Evolutionary conservation across 2,797 vertebrate genomes (phyloP).

Genomic region (Onychomys leucogaster): DNA sequence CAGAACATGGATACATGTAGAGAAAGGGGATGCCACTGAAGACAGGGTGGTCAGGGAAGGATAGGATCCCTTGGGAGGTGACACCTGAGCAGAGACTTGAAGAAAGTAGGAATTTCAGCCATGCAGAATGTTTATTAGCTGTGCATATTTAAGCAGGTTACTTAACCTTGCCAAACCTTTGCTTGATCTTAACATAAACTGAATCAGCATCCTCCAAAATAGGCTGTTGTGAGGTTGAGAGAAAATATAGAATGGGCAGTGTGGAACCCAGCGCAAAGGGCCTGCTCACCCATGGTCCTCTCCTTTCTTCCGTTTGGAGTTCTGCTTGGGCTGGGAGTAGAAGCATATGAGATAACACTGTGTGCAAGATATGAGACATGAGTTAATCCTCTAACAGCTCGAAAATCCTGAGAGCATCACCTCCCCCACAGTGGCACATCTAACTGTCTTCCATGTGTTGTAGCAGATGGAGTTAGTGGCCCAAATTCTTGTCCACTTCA

Average conservation of each 20-base stretch:
- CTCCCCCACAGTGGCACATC: not conserved
- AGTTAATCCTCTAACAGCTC: not conserved
- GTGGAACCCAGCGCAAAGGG: not conserved
- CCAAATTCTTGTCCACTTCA: not conserved
- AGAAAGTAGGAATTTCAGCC: not conserved
- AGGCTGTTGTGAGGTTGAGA: not conserved
- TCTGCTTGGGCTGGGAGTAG: not conserved
- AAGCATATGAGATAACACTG: not conserved
- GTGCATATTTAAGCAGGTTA: not conserved
- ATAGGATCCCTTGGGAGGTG: not conserved
- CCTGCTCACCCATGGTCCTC: rapidly evolving
- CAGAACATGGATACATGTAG: not conserved
- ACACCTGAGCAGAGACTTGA: not conserved
- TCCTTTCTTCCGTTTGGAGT: not conserved
- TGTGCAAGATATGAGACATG: no score
- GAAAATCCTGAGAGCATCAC: not conserved
- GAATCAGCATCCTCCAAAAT: not conserved
- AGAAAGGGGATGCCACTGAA: not conserved
- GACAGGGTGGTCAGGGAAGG: not conserved
- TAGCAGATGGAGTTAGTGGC: no score
- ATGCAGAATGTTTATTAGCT: no score
- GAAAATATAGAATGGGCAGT: not conserved
- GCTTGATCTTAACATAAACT: not conserved
- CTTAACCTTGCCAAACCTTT: not conserved
- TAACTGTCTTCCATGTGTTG: not conserved